Conservation (phyloP, 2,888 invertebrate genomes). For the Synanthedon vespiformis region DNA sequence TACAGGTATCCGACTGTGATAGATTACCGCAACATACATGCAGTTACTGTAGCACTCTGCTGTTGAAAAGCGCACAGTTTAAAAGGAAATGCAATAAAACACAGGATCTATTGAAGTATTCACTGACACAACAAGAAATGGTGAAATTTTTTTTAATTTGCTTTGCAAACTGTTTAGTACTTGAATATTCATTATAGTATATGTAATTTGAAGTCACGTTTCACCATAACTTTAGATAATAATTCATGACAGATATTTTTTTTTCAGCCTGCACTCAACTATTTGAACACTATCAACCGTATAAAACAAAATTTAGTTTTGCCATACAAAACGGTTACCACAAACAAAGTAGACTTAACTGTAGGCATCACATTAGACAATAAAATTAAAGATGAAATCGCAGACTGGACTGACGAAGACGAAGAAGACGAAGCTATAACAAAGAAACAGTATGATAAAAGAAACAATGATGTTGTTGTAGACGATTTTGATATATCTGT, state of each 20-base stretch:
- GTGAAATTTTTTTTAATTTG: not conserved
- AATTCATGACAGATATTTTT: not conserved
- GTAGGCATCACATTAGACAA: not conserved
- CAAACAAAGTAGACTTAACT: not conserved
- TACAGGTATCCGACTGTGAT: constrained; percentile 19
- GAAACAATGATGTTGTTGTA: not conserved
- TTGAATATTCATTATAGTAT: too few relatives aligned
- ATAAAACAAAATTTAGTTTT: not conserved
- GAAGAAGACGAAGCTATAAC: not conserved
- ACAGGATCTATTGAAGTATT: constrained; percentile 15
- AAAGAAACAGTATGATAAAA: not conserved
- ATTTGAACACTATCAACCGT: not conserved
- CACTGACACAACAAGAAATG: constrained; percentile 7
- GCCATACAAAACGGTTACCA: not conserved
- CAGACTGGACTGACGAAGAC: not conserved
- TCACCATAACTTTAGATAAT: too few relatives aligned
- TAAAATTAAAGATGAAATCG: not conserved
- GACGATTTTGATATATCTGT: not conserved
- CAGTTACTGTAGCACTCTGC: constrained; percentile 22
- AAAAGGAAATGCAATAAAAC: constrained; percentile 26
- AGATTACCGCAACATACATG: constrained; percentile 28
- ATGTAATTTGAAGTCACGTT: too few relatives aligned
- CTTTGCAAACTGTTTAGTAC: too few relatives aligned
- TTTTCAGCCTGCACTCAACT: not conserved
- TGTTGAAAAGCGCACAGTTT: constrained; percentile 26